Percentiles rank a stretch among this genome's conserved stretches.
Conservation (phyloP, 2,797 vertebrate genomes). For the Apodemus agrarius region DNA sequence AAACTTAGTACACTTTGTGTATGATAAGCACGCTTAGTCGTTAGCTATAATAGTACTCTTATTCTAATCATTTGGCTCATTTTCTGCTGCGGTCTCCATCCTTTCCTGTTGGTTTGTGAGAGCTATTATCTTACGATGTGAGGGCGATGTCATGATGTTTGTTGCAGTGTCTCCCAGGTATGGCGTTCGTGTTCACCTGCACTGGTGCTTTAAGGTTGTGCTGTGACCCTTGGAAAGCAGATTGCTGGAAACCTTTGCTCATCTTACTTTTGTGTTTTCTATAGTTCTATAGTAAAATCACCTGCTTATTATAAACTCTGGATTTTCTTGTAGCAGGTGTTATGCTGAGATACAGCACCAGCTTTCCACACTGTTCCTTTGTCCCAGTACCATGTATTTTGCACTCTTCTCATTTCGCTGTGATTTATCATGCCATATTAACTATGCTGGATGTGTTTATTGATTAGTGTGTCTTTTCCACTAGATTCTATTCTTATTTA, state of each 20-base stretch:
- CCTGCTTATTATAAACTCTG: not conserved
- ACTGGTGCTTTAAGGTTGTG: conserved; percentile 1
- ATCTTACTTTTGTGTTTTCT: conserved; percentile 34
- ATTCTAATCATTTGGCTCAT: not conserved
- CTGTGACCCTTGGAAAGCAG: conserved; percentile 46
- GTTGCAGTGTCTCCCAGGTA: not conserved
- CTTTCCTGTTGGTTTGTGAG: not conserved
- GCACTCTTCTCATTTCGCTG: conserved; percentile 17
- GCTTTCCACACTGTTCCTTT: conserved; percentile 24
- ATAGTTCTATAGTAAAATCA: conserved; percentile 1
- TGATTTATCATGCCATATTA: conserved; percentile 53
- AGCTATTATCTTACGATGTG: not conserved
- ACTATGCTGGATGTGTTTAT: conserved; percentile 1
- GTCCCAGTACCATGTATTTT: not conserved
- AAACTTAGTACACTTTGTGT: not conserved
- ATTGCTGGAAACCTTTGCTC: not conserved
- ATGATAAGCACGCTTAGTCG: not conserved
- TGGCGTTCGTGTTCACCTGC: not conserved
- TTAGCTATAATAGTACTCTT: not conserved
- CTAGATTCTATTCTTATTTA: conserved; percentile 35
- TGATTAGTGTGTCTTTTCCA: conserved; percentile 52
- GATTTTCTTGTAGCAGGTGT: not conserved
- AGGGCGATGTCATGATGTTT: not conserved
- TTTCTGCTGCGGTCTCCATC: not conserved
- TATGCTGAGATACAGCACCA: not conserved